A percentile compares a stretch with the other conserved stretches of the same genome.
Evolutionary conservation across 2,888 invertebrate genomes (phyloP).

Genomic region (Erebia ligea): DNA sequence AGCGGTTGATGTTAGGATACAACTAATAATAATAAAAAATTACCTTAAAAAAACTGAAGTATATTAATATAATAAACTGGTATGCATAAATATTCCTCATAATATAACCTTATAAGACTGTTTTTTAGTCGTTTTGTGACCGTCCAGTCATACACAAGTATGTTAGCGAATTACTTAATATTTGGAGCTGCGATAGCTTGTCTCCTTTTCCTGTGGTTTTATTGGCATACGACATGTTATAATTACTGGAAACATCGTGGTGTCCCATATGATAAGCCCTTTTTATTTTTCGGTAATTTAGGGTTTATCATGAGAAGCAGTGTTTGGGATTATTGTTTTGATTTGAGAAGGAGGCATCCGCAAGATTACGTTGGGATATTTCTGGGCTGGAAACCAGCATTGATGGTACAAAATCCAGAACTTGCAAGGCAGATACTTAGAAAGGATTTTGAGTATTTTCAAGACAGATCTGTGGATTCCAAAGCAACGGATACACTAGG

Average conservation of each 20-base stretch:
- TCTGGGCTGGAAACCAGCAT: constrained; percentile 57
- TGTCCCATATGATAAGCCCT: constrained; percentile 58
- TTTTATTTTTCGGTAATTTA: constrained; percentile 59
- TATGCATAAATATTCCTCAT: too few relatives aligned
- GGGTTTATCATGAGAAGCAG: constrained; percentile 62
- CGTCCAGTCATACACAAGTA: constrained; percentile 11
- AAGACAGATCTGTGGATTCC: constrained; percentile 56
- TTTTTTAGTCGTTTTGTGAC: background rate
- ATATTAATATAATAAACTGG: too few relatives aligned
- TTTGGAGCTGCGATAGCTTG: constrained; percentile 33
- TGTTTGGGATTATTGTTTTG: constrained; percentile 55
- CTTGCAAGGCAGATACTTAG: constrained; percentile 58
- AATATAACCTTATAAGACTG: too few relatives aligned
- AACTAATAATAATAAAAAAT: too few relatives aligned
- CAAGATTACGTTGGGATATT: constrained; percentile 62
- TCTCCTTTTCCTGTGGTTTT: constrained; percentile 50
- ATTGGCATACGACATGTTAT: constrained; percentile 51
- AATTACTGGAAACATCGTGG: constrained; percentile 65
- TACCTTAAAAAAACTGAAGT: too few relatives aligned
- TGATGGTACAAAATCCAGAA: constrained; percentile 63
- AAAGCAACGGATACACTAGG: constrained; percentile 62
- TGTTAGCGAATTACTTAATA: constrained; percentile 6
- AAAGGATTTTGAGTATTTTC: constrained; percentile 60
- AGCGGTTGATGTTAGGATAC: too few relatives aligned
- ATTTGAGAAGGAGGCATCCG: constrained; percentile 51